phyloP scores from a whole-genome alignment of 2,113 vertebrate genomes.

The Carassius gibelio region DNA sequence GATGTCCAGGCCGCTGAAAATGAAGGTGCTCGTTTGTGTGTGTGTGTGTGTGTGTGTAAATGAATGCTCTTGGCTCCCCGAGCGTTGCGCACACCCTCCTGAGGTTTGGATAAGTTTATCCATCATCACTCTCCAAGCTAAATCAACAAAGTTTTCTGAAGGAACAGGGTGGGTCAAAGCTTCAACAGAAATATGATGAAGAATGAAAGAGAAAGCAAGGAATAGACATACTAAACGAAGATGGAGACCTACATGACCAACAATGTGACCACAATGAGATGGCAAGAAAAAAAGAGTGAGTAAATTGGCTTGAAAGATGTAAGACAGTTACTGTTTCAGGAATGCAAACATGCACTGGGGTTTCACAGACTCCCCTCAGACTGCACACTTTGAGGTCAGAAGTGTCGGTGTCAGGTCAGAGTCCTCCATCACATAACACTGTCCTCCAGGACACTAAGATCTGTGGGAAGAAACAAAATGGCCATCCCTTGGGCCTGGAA shows the following conservation, averaged over 20 bases:
- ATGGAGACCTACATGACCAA: not conserved
- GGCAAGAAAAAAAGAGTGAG: not conserved
- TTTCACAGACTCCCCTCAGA: not conserved
- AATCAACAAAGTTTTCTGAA: conserved; percentile 26
- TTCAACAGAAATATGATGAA: conserved; percentile 10
- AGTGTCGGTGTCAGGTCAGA: not conserved
- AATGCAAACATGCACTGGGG: not conserved
- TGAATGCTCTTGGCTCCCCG: conserved; percentile 3
- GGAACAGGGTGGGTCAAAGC: not conserved
- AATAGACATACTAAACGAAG: conserved; percentile 10
- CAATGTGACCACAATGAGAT: conserved; percentile 13
- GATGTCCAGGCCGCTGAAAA: not conserved
- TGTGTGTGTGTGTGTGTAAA: not conserved
- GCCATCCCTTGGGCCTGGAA: not conserved
- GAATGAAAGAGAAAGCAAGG: conserved; percentile 7
- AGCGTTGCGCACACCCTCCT: conserved; percentile 19
- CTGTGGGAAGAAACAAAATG: not conserved
- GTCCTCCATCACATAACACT: not conserved
- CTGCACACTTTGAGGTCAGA: not conserved
- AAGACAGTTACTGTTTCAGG: not conserved
- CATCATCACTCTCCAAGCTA: conserved; percentile 33
- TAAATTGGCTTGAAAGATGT: not conserved
- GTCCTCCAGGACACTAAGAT: not conserved
- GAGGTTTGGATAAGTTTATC: conserved; percentile 41
- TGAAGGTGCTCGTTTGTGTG: not conserved